Conservation (phyloP, 2,888 invertebrate species). For the Hyposoter didymator region DNA sequence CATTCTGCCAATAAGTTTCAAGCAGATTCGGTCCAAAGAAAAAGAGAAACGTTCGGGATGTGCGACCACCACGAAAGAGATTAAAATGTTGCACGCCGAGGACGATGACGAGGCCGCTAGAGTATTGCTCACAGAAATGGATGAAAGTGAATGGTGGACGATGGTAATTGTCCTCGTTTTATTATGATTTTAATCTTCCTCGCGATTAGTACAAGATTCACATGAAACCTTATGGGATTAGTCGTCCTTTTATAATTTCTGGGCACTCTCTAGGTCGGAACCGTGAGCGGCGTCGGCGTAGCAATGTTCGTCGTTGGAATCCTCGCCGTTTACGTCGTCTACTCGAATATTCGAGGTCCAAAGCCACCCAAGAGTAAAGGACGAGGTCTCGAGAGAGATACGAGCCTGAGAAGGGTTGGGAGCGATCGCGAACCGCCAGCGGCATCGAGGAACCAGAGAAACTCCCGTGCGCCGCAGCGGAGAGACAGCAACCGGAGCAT, state of each 20-base stretch:
- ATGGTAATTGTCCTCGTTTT: constrained; percentile 74
- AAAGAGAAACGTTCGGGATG: constrained; percentile 74
- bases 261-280: constrained; percentile 75
- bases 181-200: background rate
- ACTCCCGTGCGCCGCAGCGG: constrained; percentile 72
- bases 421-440: constrained; percentile 76
- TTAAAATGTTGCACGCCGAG: constrained; percentile 72
- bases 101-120: constrained; percentile 73
- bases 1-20: constrained; percentile 72
- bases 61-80: constrained; percentile 74
- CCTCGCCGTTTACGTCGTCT: constrained; percentile 80
- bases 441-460: constrained; percentile 64
- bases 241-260: constrained; percentile 54
- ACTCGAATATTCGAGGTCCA: constrained; percentile 80
- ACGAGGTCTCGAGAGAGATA: constrained; percentile 74
- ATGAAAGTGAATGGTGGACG: constrained; percentile 81
- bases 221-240: background rate
- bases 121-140: constrained; percentile 77
- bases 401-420: constrained; percentile 77
- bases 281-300: constrained; percentile 80
- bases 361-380: constrained; percentile 71
- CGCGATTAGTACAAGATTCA: background rate
- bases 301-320: constrained; percentile 81
- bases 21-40: constrained; percentile 72
- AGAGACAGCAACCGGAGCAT: constrained; percentile 79